Base-by-base conservation (phyloP, 2,113 vertebrate genomes). In the Crotalus horridus region DNA sequence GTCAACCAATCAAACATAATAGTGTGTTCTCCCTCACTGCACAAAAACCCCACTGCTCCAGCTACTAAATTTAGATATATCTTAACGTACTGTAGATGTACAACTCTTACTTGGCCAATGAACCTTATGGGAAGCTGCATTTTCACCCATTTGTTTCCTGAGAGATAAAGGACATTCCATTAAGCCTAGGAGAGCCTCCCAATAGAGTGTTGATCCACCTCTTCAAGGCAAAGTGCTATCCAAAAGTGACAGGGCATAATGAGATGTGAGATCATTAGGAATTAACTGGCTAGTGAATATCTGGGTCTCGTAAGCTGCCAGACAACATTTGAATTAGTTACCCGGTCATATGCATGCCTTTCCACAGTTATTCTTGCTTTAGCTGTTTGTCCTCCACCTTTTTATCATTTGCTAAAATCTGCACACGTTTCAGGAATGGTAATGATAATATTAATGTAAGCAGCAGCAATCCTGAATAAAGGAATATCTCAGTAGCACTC, bases 221-320 rank as follows among this genome's bases (percentile, higher is more conserved):
- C 24, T 81, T 89, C 33, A 74, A 74, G 87, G 48, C 69, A 6
- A 8, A 21, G 4, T 21, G 6, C 39, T 12, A 24, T 13, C 21
- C 10, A 55, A 46, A 90, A 24, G 43, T 4, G 23, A 33, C 48
- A 85, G 17, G 3, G 51, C 81, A 87, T 21, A 94, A 81, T n/a
- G 48, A 92, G 85, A 91, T 91, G 56, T 92, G 89, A 87, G 6
- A 81, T 24, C 93, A 91, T 33, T 85, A 87, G 89, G 43, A 81
- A 20, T 69, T 2, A 81, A 29, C 53, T 46, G n/a, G 64, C n/a
- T 13, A 7, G 15, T 15, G 69, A n/a, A 15, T 48, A 39, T 33
- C 29, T n/a, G 29, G 29, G 43, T 29, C 12, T 6, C 6, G 3
- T 46, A 64, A 64, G 89, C 46, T 53, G 61, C 48, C 64, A 48